Evolutionary conservation across 2,797 vertebrate genomes (phyloP), one percentile per base, ranked within the genome.

Genomic region (Rhinogobio ventralis): DNA sequence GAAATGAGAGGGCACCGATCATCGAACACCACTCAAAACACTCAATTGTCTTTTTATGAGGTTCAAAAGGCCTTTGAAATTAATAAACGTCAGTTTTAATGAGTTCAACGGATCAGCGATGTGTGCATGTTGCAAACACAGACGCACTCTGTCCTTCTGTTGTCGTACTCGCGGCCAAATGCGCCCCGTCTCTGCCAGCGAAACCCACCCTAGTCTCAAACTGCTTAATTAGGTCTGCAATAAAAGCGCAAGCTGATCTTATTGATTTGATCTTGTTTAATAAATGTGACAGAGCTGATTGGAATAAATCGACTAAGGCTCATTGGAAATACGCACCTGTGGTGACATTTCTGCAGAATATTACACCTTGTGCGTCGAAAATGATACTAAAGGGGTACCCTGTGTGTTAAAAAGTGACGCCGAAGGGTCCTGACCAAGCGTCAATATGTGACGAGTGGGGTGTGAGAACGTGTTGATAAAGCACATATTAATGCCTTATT

Each of bases 261-360:
- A 75, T 33, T 78, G 75, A 86, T 71, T 75, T 68, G 42, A 71
- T 86, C 73, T 84, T 77, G 82, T 82, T 86, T 82, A 73, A 82
- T 83, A 86, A 86, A 74, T 68, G 82, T 84, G 79, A 82, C 3
- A 36, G 66, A 64, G 39, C 72, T 79, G 53, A 78, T 79, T 62
- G 68, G 68, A 84, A 39, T 33, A 67, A 86, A 82, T 28, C 17
- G 25, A 11, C n/a, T 3, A 20, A 62, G 28, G 14, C 53, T 77
- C 53, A 42, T 45, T 25, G 36, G 23, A 39, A 55, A 39, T 14
- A 42, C 14, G 1, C 7, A 14, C 5, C 23, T 45, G 42, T 45
- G 53, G 10, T 7, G 36, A 76, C 14, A 60, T 15, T 77, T 39
- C 3, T 9, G 14, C 53, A 39, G 25, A 46, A 20, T 20, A 51